Conservation (phyloP, 2,797 vertebrate genomes). For the Sebastes taczanowskii region DNA sequence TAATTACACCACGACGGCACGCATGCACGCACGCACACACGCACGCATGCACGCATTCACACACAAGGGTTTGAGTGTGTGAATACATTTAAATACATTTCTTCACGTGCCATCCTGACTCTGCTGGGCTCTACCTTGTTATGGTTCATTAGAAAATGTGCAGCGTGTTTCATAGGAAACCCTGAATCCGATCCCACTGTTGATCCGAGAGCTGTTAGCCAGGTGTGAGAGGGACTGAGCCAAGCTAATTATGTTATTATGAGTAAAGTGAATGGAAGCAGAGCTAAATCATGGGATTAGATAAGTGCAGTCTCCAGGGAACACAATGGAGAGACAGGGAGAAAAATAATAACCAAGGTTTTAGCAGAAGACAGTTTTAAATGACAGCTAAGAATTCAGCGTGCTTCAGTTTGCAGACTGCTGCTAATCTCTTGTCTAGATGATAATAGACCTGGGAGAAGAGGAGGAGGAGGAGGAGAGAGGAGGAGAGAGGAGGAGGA, state of each 20-base stretch:
- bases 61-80: neutral
- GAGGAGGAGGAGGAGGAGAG: neutral
- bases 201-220: neutral
- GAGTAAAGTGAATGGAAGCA: neutral
- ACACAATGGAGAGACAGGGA: neutral
- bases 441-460: neutral
- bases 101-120: slow-evolving; percentile 15
- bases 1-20: neutral
- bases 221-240: neutral
- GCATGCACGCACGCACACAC: no score
- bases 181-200: neutral
- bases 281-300: neutral
- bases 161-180: neutral
- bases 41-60: neutral
- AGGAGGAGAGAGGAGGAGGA: neutral
- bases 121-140: slow-evolving; percentile 1
- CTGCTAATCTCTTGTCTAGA: neutral
- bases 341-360: neutral
- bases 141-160: neutral
- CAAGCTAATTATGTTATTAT: neutral
- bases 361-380: slow-evolving; percentile 2
- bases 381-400: slow-evolving; percentile 1
- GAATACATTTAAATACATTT: neutral
- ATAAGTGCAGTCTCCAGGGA: neutral
- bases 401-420: neutral